These are phyloP conservation scores for Anhinga anhinga DNA, from an alignment of 2,113 vertebrate genomes.

Conservation along the genomic window DNA sequence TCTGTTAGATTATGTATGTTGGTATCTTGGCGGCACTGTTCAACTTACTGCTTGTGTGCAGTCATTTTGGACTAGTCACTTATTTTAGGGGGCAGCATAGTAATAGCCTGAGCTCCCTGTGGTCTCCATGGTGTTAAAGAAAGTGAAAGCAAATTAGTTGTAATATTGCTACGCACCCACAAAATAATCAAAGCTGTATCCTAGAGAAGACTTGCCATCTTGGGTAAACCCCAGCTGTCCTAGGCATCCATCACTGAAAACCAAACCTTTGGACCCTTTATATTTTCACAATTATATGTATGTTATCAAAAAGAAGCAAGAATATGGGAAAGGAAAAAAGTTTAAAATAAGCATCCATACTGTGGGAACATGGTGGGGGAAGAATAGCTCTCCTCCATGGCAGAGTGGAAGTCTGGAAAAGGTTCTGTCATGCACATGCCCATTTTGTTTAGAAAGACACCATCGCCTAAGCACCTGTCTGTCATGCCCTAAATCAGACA, in stretches of 20 bases:
- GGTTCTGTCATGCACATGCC: neutral
- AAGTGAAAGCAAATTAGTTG: neutral
- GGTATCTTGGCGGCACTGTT: neutral
- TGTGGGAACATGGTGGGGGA: slow-evolving; percentile 31
- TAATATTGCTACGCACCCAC: neutral
- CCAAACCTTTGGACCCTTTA: slow-evolving; percentile 21
- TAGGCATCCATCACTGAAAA: neutral
- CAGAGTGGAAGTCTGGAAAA: neutral
- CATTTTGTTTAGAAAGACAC: neutral
- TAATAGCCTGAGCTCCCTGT: neutral
- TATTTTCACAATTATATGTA: slow-evolving; percentile 64
- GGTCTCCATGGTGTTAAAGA: neutral
- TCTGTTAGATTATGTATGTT: neutral
- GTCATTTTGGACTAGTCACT: neutral
- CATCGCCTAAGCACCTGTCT: neutral
- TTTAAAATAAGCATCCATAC: slow-evolving; percentile 48
- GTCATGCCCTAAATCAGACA: neutral
- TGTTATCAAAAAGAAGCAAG: slow-evolving; percentile 51
- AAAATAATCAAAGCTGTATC: neutral
- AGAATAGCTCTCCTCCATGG: neutral
- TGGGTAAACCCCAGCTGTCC: neutral
- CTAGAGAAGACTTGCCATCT: neutral
- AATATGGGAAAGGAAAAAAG: slow-evolving; percentile 42
- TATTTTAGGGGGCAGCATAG: neutral
- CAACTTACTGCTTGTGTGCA: neutral